Evolutionary conservation across 2,113 vertebrate genomes (phyloP).

Genomic region (Pterocles burchelli): DNA sequence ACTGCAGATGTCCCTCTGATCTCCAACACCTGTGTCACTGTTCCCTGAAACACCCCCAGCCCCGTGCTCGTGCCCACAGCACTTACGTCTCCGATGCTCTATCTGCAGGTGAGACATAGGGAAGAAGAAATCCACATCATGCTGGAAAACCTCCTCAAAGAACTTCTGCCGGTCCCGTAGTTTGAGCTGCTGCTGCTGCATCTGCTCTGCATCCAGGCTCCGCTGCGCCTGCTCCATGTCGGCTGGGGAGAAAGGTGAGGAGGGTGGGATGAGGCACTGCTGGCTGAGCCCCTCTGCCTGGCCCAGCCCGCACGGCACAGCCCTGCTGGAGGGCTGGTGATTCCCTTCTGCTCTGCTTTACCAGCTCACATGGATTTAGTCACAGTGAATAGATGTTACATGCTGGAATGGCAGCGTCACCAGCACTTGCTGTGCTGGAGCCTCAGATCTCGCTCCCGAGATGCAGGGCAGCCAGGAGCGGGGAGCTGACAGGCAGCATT

Average conservation of each 20-base stretch:
- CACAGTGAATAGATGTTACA: neutral
- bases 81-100: constrained; percentile 88
- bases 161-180: constrained; percentile 87
- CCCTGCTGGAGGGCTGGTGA: neutral
- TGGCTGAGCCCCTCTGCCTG: neutral
- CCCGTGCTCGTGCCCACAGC: rapidly evolving
- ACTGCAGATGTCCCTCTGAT: neutral
- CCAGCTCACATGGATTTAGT: neutral
- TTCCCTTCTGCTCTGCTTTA: neutral
- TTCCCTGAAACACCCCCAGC: neutral
- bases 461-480: neutral
- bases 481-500: neutral
- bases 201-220: constrained; percentile 74
- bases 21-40: rapidly evolving
- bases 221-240: constrained; percentile 73
- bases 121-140: constrained; percentile 89
- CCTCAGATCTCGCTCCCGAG: neutral
- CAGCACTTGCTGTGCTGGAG: neutral
- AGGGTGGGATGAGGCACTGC: neutral
- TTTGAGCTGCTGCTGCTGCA: constrained; percentile 84
- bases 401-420: rapidly evolving
- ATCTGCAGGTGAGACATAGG: constrained; percentile 88
- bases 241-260: constrained; percentile 28
- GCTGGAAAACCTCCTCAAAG: constrained; percentile 93
- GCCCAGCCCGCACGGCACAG: rapidly evolving